Conservation (phyloP, 2,113 vertebrate genomes). For the Myanophis thanlyinensis region DNA sequence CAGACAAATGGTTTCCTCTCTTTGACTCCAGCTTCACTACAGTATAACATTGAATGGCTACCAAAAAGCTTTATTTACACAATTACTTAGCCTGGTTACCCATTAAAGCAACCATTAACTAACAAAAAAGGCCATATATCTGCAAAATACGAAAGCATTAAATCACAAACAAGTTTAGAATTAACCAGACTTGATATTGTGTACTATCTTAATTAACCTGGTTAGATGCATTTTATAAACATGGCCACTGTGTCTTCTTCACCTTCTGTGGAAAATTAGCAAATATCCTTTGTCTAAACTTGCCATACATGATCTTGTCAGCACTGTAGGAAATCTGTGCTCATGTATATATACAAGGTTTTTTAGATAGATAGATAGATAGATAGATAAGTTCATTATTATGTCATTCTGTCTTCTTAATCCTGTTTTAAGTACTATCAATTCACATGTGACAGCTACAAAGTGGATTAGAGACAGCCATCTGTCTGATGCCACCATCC, state of each 20-base stretch:
- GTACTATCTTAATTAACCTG: background rate
- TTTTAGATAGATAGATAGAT: no score
- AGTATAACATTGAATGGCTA: background rate
- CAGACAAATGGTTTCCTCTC: background rate
- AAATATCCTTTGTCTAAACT: slow-evolving; percentile 1
- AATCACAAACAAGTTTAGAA: background rate
- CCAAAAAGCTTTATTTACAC: background rate
- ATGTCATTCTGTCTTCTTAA: slow-evolving; percentile 16
- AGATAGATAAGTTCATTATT: slow-evolving; percentile 40
- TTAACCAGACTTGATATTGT: background rate
- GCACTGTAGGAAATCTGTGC: accelerated
- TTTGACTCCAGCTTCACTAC: background rate
- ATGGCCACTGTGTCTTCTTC: background rate
- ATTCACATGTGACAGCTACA: slow-evolving; percentile 41
- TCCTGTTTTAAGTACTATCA: slow-evolving; percentile 20
- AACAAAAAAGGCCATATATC: background rate
- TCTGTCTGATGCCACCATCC: slow-evolving; percentile 24
- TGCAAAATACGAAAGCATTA: background rate
- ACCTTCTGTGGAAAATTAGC: background rate
- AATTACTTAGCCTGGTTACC: background rate
- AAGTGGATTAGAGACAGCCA: slow-evolving; percentile 42
- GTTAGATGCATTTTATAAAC: background rate
- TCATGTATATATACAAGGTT: background rate
- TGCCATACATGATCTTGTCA: background rate
- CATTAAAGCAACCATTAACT: background rate